Evolutionary conservation across 2,113 vertebrate genomes (phyloP).

Genomic region (Carlito syrichta): DNA sequence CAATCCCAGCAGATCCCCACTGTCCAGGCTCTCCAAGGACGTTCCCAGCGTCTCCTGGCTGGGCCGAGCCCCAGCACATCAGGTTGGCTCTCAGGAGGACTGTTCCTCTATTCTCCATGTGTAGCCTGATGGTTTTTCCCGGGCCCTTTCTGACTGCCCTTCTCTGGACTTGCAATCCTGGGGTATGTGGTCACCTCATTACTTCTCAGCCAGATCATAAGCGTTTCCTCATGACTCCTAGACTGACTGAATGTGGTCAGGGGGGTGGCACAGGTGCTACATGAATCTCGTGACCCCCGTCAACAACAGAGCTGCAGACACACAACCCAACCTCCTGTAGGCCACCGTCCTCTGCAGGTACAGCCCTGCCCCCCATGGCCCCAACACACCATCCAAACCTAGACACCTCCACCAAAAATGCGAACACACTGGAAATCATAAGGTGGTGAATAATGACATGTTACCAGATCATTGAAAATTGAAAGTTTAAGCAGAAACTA

Average conservation of each 20-base stretch:
- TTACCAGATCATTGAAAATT: not conserved
- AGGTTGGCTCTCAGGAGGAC: too few relatives aligned
- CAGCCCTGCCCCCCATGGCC: not conserved
- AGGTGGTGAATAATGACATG: not conserved
- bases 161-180: too few relatives aligned
- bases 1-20: too few relatives aligned
- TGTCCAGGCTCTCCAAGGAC: too few relatives aligned
- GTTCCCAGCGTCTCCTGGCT: too few relatives aligned
- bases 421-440: not conserved
- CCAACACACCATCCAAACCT: accelerated
- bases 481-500: not conserved
- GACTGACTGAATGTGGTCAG: not conserved
- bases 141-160: not conserved
- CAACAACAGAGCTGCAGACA: not conserved
- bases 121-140: too few relatives aligned
- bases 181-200: too few relatives aligned
- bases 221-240: not conserved
- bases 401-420: accelerated
- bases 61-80: too few relatives aligned
- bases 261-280: too few relatives aligned
- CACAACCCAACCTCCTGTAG: not conserved
- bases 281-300: too few relatives aligned
- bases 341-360: not conserved
- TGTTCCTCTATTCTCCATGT: too few relatives aligned
- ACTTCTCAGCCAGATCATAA: not conserved